Percentiles rank a stretch among this genome's conserved stretches.
Evolutionary conservation across 1,140 invertebrate genomes (phyloP).

Genomic region (Eriosoma lanigerum): DNA sequence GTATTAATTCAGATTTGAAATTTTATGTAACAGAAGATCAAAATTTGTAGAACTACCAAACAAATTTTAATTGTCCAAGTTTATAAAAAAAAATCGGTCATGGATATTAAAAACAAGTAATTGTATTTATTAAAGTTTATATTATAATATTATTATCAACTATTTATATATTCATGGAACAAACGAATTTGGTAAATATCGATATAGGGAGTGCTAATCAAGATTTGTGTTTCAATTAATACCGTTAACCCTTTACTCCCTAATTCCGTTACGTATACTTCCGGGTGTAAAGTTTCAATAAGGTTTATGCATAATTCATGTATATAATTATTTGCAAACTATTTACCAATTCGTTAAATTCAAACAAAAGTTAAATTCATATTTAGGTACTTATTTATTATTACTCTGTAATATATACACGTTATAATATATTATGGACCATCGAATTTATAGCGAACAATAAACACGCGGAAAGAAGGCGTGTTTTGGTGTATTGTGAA

Average conservation of each 20-base stretch:
- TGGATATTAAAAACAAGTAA: too few relatives aligned
- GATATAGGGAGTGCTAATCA: too few relatives aligned
- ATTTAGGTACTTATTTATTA: too few relatives aligned
- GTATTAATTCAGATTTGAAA: too few relatives aligned
- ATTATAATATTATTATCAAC: background rate
- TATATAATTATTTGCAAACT: too few relatives aligned
- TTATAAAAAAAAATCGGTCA: too few relatives aligned
- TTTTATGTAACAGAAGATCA: too few relatives aligned
- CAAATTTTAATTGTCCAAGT: too few relatives aligned
- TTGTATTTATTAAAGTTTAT: too few relatives aligned
- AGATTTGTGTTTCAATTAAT: conserved; percentile 10
- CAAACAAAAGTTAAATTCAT: background rate
- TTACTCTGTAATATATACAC: background rate
- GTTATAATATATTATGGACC: background rate
- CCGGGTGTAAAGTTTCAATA: conserved; percentile 3
- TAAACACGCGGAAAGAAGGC: background rate
- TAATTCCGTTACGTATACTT: background rate
- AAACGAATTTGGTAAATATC: background rate
- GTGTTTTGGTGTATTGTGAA: conserved; percentile 21
- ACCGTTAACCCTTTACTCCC: background rate
- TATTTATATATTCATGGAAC: background rate
- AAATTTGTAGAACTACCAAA: too few relatives aligned
- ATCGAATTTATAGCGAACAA: background rate
- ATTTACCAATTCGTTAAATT: conserved; percentile 3
- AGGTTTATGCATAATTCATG: background rate